Evolutionary conservation across 2,113 vertebrate genomes (phyloP).

Genomic region (Pseudois nayaur): DNA sequence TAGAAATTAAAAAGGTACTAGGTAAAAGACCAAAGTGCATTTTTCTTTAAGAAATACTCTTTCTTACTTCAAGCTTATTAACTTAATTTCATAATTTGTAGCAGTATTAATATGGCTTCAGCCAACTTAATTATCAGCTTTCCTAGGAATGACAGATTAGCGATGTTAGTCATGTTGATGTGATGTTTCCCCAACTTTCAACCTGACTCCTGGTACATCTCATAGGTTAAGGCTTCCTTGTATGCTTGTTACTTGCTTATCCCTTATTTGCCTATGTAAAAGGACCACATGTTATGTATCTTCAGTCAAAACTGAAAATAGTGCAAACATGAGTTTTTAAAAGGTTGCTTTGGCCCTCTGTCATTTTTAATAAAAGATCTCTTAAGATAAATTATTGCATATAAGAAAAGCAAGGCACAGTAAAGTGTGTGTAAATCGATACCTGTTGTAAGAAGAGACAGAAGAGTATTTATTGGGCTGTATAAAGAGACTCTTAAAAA

Average conservation of each 20-base stretch:
- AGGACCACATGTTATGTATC: neutral
- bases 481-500: neutral
- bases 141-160: neutral
- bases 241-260: neutral
- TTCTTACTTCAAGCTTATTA: neutral
- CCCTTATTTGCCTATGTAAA: neutral
- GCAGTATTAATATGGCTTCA: neutral
- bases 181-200: neutral
- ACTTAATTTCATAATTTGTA: neutral
- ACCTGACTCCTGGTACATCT: neutral
- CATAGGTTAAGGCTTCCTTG: neutral
- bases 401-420: neutral
- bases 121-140: neutral
- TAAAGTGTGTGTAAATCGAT: neutral
- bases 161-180: neutral
- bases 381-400: neutral
- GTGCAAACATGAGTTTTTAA: neutral
- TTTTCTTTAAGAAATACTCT: neutral
- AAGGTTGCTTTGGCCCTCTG: neutral
- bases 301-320: slow-evolving; percentile 7
- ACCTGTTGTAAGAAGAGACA: neutral
- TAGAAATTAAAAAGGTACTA: slow-evolving; percentile 1
- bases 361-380: neutral
- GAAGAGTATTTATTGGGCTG: neutral
- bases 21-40: neutral